Evolutionary conservation across 2,888 invertebrate genomes (phyloP).

Genomic region (Apotomis turbidana): DNA sequence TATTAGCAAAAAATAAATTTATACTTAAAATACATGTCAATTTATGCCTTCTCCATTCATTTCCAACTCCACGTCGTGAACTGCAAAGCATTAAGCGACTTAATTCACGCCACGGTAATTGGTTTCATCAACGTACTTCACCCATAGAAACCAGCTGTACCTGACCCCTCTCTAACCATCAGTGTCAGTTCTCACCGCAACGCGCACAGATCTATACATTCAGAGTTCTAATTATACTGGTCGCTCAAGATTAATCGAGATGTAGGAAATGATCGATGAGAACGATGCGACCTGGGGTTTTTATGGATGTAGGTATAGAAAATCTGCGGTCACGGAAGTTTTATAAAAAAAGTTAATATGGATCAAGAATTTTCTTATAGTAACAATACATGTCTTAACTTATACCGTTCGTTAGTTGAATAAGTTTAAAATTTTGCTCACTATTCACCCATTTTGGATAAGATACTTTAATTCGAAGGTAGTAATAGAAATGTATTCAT

Average conservation of each 20-base stretch:
- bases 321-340: slow-evolving; percentile 34
- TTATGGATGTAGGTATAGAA: slow-evolving; percentile 38
- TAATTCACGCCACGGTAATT: slow-evolving; percentile 74
- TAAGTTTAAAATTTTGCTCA: too few relatives aligned
- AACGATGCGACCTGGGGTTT: slow-evolving; percentile 36
- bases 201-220: neutral
- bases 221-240: slow-evolving; percentile 50
- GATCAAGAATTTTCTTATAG: neutral
- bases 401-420: neutral
- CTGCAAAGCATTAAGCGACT: slow-evolving; percentile 60
- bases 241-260: slow-evolving; percentile 39
- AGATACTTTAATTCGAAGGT: too few relatives aligned
- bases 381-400: neutral
- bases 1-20: too few relatives aligned
- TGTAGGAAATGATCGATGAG: slow-evolving; percentile 40
- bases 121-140: slow-evolving; percentile 67
- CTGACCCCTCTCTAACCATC: slow-evolving; percentile 38
- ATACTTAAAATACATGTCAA: too few relatives aligned
- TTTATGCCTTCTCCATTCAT: slow-evolving; percentile 42
- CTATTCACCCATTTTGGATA: too few relatives aligned
- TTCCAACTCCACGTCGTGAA: slow-evolving; percentile 49
- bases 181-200: slow-evolving; percentile 6
- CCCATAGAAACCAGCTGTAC: slow-evolving; percentile 36
- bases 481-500: too few relatives aligned
- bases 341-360: slow-evolving; percentile 8